phyloP scores from a whole-genome alignment of 2,797 vertebrate species.

The Pagetopsis macropterus region DNA sequence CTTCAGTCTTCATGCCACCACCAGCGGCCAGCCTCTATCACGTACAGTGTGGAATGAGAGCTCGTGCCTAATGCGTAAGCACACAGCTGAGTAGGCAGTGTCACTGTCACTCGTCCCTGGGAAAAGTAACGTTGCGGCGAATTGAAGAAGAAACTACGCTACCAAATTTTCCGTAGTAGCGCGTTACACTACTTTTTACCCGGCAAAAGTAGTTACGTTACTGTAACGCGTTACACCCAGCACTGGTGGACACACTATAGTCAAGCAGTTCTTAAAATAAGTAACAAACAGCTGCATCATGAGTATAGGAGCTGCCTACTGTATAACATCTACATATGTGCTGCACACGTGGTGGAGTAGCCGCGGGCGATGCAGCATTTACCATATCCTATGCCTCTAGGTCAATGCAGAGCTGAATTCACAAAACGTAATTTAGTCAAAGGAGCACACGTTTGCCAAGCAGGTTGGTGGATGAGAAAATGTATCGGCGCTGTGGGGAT shows the following conservation, averaged over 20 bases:
- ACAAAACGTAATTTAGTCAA: slow-evolving; percentile 60
- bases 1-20: too few species aligned
- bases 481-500: slow-evolving; percentile 36
- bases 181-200: too few species aligned
- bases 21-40: too few species aligned
- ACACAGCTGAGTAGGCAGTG: too few species aligned
- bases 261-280: slow-evolving; percentile 23
- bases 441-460: slow-evolving; percentile 28
- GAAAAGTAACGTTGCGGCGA: too few species aligned
- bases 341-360: neutral
- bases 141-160: too few species aligned
- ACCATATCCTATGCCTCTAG: slow-evolving; percentile 34
- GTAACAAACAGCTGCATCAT: slow-evolving; percentile 36
- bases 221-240: too few species aligned
- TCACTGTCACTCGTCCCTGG: too few species aligned
- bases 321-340: neutral
- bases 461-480: slow-evolving; percentile 28
- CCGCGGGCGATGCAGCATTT: slow-evolving; percentile 30
- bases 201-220: too few species aligned
- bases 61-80: too few species aligned
- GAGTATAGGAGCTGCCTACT: neutral
- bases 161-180: too few species aligned
- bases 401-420: slow-evolving; percentile 30
- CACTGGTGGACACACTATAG: neutral
- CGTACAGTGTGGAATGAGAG: too few species aligned